Evolutionary conservation across 2,888 invertebrate species (phyloP), one percentile per base, ranked within the genome.

Genomic region (Linnaemya vulpina): DNA sequence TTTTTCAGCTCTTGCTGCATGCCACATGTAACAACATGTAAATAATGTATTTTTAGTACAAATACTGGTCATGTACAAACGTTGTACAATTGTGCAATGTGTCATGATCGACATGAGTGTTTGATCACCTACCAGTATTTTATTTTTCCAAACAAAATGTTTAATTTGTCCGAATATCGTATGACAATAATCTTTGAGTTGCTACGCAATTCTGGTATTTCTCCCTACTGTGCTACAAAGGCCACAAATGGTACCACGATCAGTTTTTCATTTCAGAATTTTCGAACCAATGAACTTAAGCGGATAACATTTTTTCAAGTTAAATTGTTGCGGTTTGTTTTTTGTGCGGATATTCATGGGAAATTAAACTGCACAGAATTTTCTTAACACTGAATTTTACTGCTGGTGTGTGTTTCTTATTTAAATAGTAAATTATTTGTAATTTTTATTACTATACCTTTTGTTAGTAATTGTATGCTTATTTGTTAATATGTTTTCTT

Each of bases 81-180:
- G 55, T 82, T 82, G 38, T 70, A 63, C 25, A 70, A 63, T 63
- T 82, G 71, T 65, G 76, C 70, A 76, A 76, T 76, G 70, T 82
- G 82, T 76, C 82, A 82, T 71, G 82, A 76, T 65, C 70, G 58
- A 77, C 76, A 77, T 77, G 71, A 77, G 76, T 73, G 82, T 65
- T 77, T 60, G 71, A 65, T 77, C 82, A 77, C 63, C 82, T 71
- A 83, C 71, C 76, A 71, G 82, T 58, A 58, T 63, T 76, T 76
- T 53, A 38, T 20, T 46, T 63, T 17, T 75, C 8, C 10, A 30
- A 74, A 13, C n/a, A 15, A 15, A 17, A 15, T 38, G 60, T 82
- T 65, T 73, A 65, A 76, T 71, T 65, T 77, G 38, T 82, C 58
- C 11, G 49, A 65, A 77, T 71, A 77, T 83, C 58, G 46, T 65